Base-by-base conservation (phyloP, 1,140 invertebrate genomes). In the Ectropis grisescens region DNA sequence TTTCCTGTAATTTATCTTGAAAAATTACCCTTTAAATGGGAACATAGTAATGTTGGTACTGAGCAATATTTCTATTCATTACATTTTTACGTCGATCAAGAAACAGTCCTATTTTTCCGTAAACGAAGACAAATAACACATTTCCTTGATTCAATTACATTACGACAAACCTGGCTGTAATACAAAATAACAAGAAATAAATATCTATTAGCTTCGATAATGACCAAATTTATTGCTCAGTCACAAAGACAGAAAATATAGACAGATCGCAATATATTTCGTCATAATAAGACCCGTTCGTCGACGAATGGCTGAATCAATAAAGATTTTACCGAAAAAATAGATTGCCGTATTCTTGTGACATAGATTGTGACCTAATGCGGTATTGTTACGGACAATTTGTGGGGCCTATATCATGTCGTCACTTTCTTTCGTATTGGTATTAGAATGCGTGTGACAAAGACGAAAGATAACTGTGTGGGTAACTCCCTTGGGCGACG, bases 401-500 rank as follows among this genome's bases (percentile, higher is more conserved):
- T 57, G 47, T 53, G 33, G 40, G 41, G 47, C 33, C 42, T 43
- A 41, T 46, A 25, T 49, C 23, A 37, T 31, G 33, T 46, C 44
- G 34, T 50, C 50, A 39, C 55, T 22, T 41, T 57, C 53, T 46
- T 48, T 41, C 47, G 23, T 43, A 45, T 47, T 41, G 40, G 46
- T 40, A 27, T 46, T 51, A 9, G 13, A 37, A 22, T 35, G 41
- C 14, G 50, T 44, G 39, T 29, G 60, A 68, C 37, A 68, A 39
- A 45, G 64, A 56, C 30, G 46, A 47, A 23, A 34, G 45, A 23
- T 13, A 13, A 9, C 29, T 25, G 41, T 46, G 43, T 39, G 40
- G 49, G 54, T 42, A 40, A 43, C 29, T 58, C 64, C 57, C 61
- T 24, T 12, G 67, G 58, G 61, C 37, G 39, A 59, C 65, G 67